phyloP scores from a whole-genome alignment of 2,797 vertebrate species.

The Melanogrammus aeglefinus region DNA sequence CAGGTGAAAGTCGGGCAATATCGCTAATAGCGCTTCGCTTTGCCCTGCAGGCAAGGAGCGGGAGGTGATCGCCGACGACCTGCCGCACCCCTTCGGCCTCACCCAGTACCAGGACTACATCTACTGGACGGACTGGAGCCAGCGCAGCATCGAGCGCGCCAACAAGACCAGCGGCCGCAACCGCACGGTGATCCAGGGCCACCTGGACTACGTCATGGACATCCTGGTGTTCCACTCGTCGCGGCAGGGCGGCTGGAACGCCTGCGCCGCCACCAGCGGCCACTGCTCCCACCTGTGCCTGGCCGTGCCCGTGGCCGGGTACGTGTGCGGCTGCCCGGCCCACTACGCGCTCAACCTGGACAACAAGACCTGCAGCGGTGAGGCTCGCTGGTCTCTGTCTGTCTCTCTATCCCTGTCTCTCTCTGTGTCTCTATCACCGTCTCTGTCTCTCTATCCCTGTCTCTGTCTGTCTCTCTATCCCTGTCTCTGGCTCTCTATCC shows the following conservation, averaged over 20 bases:
- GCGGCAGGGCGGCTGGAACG: conserved; percentile 93
- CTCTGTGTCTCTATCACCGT: too few species aligned
- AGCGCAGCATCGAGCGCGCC: conserved; percentile 96
- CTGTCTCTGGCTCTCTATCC: too few species aligned
- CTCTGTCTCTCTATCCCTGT: too few species aligned
- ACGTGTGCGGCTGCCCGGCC: conserved; percentile 92
- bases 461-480: too few species aligned
- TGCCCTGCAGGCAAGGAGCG: conserved; percentile 85
- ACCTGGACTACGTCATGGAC: conserved; percentile 98
- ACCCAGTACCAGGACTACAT: conserved; percentile 99
- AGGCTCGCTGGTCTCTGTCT: conserved; percentile 55
- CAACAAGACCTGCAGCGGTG: conserved; percentile 96
- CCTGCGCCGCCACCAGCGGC: conserved; percentile 91
- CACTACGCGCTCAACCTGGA: conserved; percentile 92
- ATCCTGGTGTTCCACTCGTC: conserved; percentile 98
- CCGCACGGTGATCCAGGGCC: conserved; percentile 93
- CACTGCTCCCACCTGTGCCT: conserved; percentile 97
- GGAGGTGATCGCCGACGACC: conserved; percentile 94
- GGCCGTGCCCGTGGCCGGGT: conserved; percentile 86
- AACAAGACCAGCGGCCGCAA: conserved; percentile 98
- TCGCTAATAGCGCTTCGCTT: too few species aligned
- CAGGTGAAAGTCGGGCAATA: too few species aligned
- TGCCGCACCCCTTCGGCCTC: conserved; percentile 94
- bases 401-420: too few species aligned
- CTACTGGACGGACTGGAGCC: conserved; percentile 99